A percentile compares a stretch with the other conserved stretches of the same genome.
Conservation (phyloP, 2,797 vertebrate genomes). For the Adrianichthys oophorus region DNA sequence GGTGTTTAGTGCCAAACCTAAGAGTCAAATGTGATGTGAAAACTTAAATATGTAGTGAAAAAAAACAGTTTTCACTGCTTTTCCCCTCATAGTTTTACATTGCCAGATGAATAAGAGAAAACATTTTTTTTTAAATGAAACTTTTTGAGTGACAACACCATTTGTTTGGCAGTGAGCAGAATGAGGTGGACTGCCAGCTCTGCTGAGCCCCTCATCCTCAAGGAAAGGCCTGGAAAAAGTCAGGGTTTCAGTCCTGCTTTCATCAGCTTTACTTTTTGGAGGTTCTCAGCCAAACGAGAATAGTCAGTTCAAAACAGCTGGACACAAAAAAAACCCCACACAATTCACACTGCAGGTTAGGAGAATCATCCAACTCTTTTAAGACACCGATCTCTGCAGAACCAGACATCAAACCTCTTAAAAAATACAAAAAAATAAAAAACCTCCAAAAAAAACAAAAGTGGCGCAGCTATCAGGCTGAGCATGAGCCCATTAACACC, state of each 20-base stretch:
- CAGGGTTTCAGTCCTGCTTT: slow-evolving; percentile 52
- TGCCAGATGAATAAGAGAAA: slow-evolving; percentile 40
- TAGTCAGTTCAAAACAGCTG: slow-evolving; percentile 27
- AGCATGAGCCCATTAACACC: slow-evolving; percentile 67
- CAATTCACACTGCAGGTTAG: no score
- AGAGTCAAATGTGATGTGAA: no score
- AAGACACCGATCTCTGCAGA: slow-evolving; percentile 43
- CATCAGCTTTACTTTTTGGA: slow-evolving; percentile 52
- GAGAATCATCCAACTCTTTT: no score
- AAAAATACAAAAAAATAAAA: neutral
- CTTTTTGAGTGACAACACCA: slow-evolving; percentile 78
- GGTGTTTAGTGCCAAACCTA: no score
- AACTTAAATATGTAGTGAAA: no score
- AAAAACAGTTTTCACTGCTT: no score
- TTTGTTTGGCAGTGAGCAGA: slow-evolving; percentile 70
- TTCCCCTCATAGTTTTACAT: slow-evolving; percentile 11
- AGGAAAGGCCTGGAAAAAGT: slow-evolving; percentile 46
- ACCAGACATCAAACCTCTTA: slow-evolving; percentile 3
- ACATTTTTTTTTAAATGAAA: slow-evolving; percentile 1
- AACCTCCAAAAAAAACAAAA: neutral
- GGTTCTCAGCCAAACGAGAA: slow-evolving; percentile 58
- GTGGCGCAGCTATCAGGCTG: slow-evolving; percentile 32
- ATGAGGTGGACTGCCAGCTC: slow-evolving; percentile 43
- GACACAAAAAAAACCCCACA: no score
- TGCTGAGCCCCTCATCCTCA: slow-evolving; percentile 49